phyloP scores from a whole-genome alignment of 37 sponge, comb jelly and placozoan genomes.

The Chondrilla cf. caribensis region DNA sequence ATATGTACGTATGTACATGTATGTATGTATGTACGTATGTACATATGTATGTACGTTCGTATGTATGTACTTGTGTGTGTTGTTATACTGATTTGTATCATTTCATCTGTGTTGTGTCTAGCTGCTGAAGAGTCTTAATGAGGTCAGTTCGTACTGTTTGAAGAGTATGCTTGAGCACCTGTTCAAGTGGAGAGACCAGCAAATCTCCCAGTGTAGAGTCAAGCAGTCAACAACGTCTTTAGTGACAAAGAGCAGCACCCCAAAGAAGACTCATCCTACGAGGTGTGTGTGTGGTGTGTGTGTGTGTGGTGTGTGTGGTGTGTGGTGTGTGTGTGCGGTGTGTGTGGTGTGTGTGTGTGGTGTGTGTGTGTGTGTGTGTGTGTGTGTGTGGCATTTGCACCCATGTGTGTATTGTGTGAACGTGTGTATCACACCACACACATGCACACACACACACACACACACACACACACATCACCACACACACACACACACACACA shows the following conservation, averaged over 20 bases:
- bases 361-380: no score
- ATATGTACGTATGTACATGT: neutral
- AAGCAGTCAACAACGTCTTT: neutral
- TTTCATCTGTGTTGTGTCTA: neutral
- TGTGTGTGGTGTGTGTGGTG: no score
- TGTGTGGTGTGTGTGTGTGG: no score
- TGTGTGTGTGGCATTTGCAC: no score
- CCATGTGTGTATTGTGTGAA: no score
- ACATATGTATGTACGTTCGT: neutral
- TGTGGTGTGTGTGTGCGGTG: no score
- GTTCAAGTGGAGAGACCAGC: slow-evolving; percentile 84
- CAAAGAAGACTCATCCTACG: neutral
- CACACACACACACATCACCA: no score
- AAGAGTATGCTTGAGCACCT: slow-evolving; percentile 75
- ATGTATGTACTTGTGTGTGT: neutral
- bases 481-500: no score
- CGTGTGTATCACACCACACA: no score
- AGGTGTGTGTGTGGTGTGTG: slow-evolving; percentile 6
- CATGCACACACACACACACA: no score
- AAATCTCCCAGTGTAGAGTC: slow-evolving; percentile 37
- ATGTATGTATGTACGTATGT: neutral
- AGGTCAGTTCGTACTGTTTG: slow-evolving; percentile 84
- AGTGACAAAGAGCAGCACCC: neutral
- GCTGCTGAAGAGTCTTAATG: slow-evolving; percentile 77
- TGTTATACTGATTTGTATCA: no score